Base-by-base conservation (phyloP, 2,797 vertebrate genomes). In the Phylloscopus collybita region DNA sequence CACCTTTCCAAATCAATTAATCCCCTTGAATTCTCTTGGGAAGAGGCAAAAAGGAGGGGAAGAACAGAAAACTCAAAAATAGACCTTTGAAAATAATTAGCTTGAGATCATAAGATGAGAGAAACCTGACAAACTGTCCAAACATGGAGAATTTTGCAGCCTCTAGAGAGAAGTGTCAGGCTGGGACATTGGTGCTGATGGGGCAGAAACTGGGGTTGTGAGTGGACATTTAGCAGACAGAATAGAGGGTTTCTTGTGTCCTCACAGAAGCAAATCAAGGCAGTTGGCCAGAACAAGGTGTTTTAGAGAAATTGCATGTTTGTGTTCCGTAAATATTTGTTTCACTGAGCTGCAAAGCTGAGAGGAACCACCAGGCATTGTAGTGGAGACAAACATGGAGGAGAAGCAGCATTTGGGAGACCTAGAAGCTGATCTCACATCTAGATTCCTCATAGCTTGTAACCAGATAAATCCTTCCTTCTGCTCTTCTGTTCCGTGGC, bases 1-100 rank as follows among this genome's bases (percentile, higher is more conserved):
- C 65, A 67, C 21, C 45, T 91, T 91, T 74, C 74, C 61, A 89
- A 81, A 86, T 91, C 47, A 91, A 49, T 91, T 75, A 85, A 88
- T 85, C 21, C 38, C 45, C 80, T 86, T 76, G 38, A 76, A 72
- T 85, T 36, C 73, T 59, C 51, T 61, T 65, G 20, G 47, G 51
- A 19, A 15, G 12, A 79, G 21, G 40, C 16, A 86, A 69, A 57
- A 64, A 42, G 22, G 45, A 74, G 26, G 13, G 38, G 10, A 53
- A 78, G 59, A 76, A 23, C 42, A 60, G 20, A 14, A 87, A 94
- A 69, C 11, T 20, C 25, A 25, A 36, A 87, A 90, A 34, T 1
- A 85, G 42, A 21, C n/a, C 42, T 81, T 76, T 66, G 61, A 65
- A 93, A 93, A 86, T 3, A 74, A 53, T 44, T 78, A 23, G 7